Evolutionary conservation across 2,888 invertebrate genomes (phyloP).

Genomic region (Eupeodes luniger): DNA sequence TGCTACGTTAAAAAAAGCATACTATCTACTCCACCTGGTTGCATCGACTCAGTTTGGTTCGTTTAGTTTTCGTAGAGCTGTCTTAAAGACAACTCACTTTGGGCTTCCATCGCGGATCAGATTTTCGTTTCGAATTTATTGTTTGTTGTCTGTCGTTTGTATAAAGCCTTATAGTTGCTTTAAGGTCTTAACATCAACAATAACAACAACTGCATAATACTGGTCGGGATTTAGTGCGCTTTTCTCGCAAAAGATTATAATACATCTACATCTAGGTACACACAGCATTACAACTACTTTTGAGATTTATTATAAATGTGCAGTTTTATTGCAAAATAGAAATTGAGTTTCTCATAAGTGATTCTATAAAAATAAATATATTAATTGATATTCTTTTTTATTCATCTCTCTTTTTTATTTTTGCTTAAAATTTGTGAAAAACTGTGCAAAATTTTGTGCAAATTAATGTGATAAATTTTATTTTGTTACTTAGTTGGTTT

Average conservation of each 20-base stretch:
- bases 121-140: slow-evolving; percentile 49
- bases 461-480: slow-evolving; percentile 10
- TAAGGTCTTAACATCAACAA: neutral
- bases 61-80: slow-evolving; percentile 74
- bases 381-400: slow-evolving; percentile 15
- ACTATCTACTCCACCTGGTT: slow-evolving; percentile 69
- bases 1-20: slow-evolving; percentile 46
- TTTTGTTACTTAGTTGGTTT: neutral
- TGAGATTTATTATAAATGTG: slow-evolving; percentile 36
- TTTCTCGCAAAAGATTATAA: neutral
- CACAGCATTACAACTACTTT: slow-evolving; percentile 11
- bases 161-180: neutral
- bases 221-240: slow-evolving; percentile 51
- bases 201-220: neutral
- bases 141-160: slow-evolving; percentile 44
- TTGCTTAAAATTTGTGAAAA: slow-evolving; percentile 11
- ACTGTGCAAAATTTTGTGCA: slow-evolving; percentile 45
- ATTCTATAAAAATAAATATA: slow-evolving; percentile 36
- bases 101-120: slow-evolving; percentile 49
- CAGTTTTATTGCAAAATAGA: slow-evolving; percentile 48
- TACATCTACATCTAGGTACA: neutral
- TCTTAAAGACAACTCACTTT: slow-evolving; percentile 74
- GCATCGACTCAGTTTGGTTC: slow-evolving; percentile 60
- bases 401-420: neutral
- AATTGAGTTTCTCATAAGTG: slow-evolving; percentile 2